phyloP scores from a whole-genome alignment of 1,140 invertebrate species.

The Cotesia chilonis region DNA sequence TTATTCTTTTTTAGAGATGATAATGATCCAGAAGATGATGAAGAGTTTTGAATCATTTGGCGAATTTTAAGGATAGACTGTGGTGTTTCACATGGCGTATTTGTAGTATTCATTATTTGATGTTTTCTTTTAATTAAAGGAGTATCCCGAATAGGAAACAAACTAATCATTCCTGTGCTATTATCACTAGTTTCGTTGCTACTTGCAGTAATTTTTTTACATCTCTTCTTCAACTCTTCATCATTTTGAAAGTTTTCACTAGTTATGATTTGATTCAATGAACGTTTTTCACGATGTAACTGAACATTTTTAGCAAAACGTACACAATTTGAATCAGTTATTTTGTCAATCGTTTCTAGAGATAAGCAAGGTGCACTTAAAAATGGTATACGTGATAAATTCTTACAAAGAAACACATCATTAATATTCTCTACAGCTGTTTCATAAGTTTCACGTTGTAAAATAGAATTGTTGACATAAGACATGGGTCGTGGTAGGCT shows the following conservation, averaged over 20 bases:
- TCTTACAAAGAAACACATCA: slow-evolving; percentile 52
- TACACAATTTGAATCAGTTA: slow-evolving; percentile 46
- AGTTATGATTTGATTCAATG: slow-evolving; percentile 39
- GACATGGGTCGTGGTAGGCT: slow-evolving; percentile 57
- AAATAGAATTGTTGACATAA: slow-evolving; percentile 46
- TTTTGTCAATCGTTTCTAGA: slow-evolving; percentile 33
- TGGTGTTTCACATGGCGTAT: slow-evolving; percentile 46
- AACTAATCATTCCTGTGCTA: slow-evolving; percentile 39
- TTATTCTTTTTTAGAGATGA: slow-evolving; percentile 19
- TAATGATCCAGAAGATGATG: slow-evolving; percentile 40
- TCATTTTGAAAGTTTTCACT: slow-evolving; percentile 17
- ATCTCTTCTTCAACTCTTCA: slow-evolving; percentile 35
- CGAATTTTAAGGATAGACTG: slow-evolving; percentile 63
- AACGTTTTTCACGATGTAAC: slow-evolving; percentile 43
- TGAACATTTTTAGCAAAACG: slow-evolving; percentile 42
- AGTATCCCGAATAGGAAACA: slow-evolving; percentile 52
- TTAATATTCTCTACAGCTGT: slow-evolving; percentile 52
- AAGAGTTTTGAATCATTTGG: slow-evolving; percentile 53
- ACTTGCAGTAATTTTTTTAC: slow-evolving; percentile 33
- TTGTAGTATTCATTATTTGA: slow-evolving; percentile 7
- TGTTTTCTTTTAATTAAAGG: slow-evolving; percentile 55
- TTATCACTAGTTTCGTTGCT: not conserved
- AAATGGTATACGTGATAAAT: slow-evolving; percentile 54
- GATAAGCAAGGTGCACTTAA: slow-evolving; percentile 56
- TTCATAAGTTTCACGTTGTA: slow-evolving; percentile 48